Base-by-base conservation (phyloP, 2,888 invertebrate genomes). In the Platycnemis pennipes region DNA sequence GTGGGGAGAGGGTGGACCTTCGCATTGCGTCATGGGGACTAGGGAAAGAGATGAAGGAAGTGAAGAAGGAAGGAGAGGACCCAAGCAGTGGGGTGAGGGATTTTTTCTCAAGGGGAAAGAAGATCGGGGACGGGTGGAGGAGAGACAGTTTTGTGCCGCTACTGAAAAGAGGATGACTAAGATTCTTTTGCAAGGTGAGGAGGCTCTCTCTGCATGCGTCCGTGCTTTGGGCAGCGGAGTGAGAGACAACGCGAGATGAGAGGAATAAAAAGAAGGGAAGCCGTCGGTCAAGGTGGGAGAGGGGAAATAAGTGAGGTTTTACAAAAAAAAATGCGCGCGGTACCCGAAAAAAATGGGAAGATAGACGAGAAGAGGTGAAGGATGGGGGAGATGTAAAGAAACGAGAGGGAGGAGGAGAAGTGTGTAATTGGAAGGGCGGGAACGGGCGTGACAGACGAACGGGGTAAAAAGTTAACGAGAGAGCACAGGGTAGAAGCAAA, bases 91-190 rank as follows among this genome's bases (percentile, higher is more conserved):
- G 63, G 63, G 26, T 1, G 26, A 16, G 63, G 63, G n/a, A 16
- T 63, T n/a, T n/a, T n/a, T n/a, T n/a, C n/a, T n/a, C n/a, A n/a
- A n/a, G 63, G 11, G 19, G 63, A 8, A 63, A 26, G 63, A 63
- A 63, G 63, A 63, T 26, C 63, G n/a, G 26, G 26, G 26, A 1
- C 22, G 1, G 0, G 19, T n/a, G 44, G 87, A 46, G 87, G 45
- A 46, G 37, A n/a, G n/a, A 87, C 45, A 87, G 87, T 46, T n/a
- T 87, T 46, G 87, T 44, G 44, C 4, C 46, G 87, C 87, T 87
- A 87, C 87, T 87, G 87, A 87, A 87, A 87, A 87, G 87, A 46
- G 87, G 87, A 87, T 87, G 87, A 87, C 87, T 87, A 87, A 46
- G 87, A 26, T 13, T 22, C 45, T 87, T 87, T 87, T 46, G n/a